phyloP scores from a whole-genome alignment of 2,797 vertebrate genomes.

The Bradypodion pumilum region DNA sequence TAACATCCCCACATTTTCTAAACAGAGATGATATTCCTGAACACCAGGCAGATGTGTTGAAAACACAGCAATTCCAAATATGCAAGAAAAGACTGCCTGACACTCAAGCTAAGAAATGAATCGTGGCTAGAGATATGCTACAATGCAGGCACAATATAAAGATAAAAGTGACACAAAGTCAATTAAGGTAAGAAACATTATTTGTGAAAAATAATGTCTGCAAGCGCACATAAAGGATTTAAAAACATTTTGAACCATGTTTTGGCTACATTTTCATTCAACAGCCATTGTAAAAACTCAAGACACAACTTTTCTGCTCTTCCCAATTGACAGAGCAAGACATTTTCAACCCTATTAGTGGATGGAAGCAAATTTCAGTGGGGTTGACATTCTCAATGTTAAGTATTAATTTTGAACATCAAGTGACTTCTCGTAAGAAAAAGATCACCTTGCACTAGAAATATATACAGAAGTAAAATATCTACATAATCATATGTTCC shows the following conservation, averaged over 20 bases:
- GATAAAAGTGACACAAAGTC: not conserved
- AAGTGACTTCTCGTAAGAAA: not conserved
- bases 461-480: not conserved
- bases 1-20: not conserved
- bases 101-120: not conserved
- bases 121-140: not conserved
- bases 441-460: not conserved
- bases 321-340: not conserved
- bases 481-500: no score
- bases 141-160: not conserved
- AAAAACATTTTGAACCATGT: not conserved
- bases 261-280: not conserved
- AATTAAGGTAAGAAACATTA: not conserved
- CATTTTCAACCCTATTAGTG: not conserved
- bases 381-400: not conserved
- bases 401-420: not conserved
- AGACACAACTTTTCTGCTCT: not conserved
- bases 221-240: not conserved
- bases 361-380: not conserved
- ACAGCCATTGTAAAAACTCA: not conserved
- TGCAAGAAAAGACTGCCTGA: not conserved
- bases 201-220: not conserved
- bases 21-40: not conserved
- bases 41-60: not conserved
- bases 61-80: not conserved